Evolutionary conservation across 2,113 vertebrate genomes (phyloP).

Genomic region (Tapirus terrestris): DNA sequence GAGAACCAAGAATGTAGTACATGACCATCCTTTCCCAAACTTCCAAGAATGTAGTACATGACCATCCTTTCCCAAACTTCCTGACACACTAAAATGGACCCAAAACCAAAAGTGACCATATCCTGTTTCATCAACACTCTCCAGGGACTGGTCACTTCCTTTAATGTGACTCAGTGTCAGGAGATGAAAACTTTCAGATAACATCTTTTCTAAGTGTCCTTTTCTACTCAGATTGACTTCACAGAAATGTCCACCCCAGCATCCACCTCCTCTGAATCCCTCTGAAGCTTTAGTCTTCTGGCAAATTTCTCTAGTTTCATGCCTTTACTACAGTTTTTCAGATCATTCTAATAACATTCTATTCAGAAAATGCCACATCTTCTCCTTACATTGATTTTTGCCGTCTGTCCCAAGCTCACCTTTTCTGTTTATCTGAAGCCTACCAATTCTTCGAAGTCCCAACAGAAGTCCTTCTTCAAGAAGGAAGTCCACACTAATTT

Average conservation of each 20-base stretch:
- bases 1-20: not conserved
- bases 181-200: slow-evolving; percentile 6
- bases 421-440: not conserved
- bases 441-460: not conserved
- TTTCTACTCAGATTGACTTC: not conserved
- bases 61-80: slow-evolving; percentile 12
- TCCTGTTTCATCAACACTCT: slow-evolving; percentile 54
- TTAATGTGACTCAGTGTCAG: slow-evolving; percentile 37
- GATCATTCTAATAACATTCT: not conserved
- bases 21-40: not conserved
- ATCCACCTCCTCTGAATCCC: not conserved
- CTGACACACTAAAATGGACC: not conserved
- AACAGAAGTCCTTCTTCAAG: not conserved
- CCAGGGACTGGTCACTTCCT: slow-evolving; percentile 36
- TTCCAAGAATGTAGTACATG: not conserved
- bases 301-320: not conserved
- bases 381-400: not conserved
- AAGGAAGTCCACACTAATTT: not conserved
- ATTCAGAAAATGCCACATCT: not conserved
- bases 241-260: not conserved
- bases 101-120: not conserved
- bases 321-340: not conserved
- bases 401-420: not conserved
- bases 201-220: not conserved
- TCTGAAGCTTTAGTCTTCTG: not conserved